phyloP scores from a whole-genome alignment of 2,888 invertebrate species.

The Drosophila nigritarsus region DNA sequence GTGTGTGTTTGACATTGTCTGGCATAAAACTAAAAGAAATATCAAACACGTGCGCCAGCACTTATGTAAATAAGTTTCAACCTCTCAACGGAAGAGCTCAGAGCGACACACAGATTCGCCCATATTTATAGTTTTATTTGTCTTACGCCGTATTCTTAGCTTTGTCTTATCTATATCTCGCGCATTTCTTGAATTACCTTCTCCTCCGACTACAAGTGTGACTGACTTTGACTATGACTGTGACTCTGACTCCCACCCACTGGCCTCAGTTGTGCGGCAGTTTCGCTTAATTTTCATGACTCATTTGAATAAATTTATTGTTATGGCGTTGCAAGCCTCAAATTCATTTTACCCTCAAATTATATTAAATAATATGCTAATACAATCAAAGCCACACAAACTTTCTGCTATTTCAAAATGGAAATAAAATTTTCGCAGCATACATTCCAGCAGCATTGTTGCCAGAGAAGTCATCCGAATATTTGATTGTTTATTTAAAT shows the following conservation, averaged over 20 bases:
- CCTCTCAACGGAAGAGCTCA: conserved; percentile 1
- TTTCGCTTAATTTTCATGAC: conserved; percentile 63
- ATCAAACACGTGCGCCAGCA: conserved; percentile 72
- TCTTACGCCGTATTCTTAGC: conserved; percentile 36
- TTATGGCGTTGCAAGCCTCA: conserved; percentile 11
- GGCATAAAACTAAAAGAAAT: conserved; percentile 77
- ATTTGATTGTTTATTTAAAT: conserved; percentile 19
- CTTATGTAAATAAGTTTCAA: conserved; percentile 72
- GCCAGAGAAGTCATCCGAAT: conserved; percentile 20
- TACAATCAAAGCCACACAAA: conserved; percentile 35
- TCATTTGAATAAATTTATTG: conserved; percentile 71
- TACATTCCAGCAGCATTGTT: background rate
- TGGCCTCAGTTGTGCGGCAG: conserved; percentile 23
- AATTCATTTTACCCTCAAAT: conserved; percentile 20
- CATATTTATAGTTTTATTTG: conserved; percentile 79
- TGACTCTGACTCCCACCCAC: conserved; percentile 1
- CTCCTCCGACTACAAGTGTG: background rate
- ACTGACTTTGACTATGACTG: background rate
- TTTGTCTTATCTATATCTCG: conserved; percentile 64
- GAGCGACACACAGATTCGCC: conserved; percentile 15
- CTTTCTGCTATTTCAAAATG: conserved; percentile 20
- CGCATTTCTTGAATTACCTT: conserved; percentile 34
- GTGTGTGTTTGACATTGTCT: conserved; percentile 36
- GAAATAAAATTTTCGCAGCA: conserved; percentile 23
- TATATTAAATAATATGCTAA: conserved; percentile 49